Evolutionary conservation across 2,888 invertebrate genomes (phyloP), one percentile per base, ranked within the genome.

Genomic region (Steinernema carpocapsae): DNA sequence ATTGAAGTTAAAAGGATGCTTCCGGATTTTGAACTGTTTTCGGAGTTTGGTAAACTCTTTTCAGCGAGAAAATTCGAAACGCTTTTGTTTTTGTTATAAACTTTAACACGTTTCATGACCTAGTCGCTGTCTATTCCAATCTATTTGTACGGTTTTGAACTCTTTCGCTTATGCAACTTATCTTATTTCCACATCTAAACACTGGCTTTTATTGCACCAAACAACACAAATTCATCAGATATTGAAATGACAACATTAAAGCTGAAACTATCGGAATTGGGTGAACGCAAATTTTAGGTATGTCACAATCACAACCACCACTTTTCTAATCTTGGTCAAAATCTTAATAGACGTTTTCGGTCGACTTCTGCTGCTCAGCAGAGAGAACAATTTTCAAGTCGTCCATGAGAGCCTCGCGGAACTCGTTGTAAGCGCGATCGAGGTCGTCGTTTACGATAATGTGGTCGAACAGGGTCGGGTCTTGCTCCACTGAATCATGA

Each of bases 381-480:
- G 37, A 37, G 46, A 26, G 17, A 17, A 74, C 70, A 59, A 70
- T 29, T 26, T 79, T 74, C 70, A 86, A 74, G 32, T 86, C 86
- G 22, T 85, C 80, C 22, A 74, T 59, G 51, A 87, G 77, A 2
- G 79, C 78, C 19, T 79, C 77, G 45, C 83, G 70, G 75, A 88
- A 87, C 51, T 92, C 91, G 48, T 89, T 88, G 88, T 95, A 95
- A 0, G 95, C 94, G 83, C 91, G 91, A 59, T 94, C 93, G 78
- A 95, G 89, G 81, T 92, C 91, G 85, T 94, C 93, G 88, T 96
- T 96, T 71, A 93, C 90, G 77, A 96, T 92, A 12, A 93, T 90
- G 74, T 92, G 90, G 87, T 96, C 92, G 88, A 95, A 95, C 88
- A 94, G 94, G 0, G 92, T 92, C 1, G 92, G 91, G 52, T 88